Conservation (phyloP, 2,797 vertebrate genomes). For the Brachymystax lenok region DNA sequence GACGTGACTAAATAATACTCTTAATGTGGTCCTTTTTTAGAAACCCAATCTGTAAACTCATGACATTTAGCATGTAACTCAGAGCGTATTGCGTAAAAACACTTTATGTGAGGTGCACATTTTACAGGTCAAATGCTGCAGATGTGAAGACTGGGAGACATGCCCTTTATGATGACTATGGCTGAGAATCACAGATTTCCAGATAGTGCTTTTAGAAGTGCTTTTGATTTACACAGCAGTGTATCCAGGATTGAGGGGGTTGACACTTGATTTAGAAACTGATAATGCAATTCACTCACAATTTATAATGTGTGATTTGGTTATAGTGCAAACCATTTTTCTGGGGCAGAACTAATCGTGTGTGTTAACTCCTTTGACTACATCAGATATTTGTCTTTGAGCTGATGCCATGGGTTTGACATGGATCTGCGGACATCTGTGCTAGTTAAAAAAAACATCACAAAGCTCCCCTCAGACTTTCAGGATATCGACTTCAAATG, state of each 20-base stretch:
- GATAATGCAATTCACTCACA: conserved; percentile 4
- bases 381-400: conserved; percentile 8
- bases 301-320: not conserved
- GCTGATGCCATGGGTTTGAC: conserved; percentile 5
- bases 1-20: conserved; percentile 47
- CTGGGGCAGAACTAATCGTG: conserved; percentile 3
- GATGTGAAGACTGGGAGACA: conserved; percentile 3
- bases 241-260: not conserved
- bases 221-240: not conserved
- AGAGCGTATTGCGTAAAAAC: not conserved
- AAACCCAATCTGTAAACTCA: conserved; percentile 53
- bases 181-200: not conserved
- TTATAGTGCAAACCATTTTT: not conserved
- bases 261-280: conserved; percentile 16
- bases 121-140: conserved; percentile 6
- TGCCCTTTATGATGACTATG: not conserved
- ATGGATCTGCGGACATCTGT: conserved; percentile 11
- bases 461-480: not conserved
- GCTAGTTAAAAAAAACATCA: conserved; percentile 9
- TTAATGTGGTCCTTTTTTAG: conserved; percentile 48
- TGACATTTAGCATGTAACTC: conserved; percentile 28
- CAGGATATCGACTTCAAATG: not conserved
- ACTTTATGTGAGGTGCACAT: not conserved
- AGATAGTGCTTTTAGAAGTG: not conserved
- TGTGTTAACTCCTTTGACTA: not conserved